These are phyloP conservation scores for Onthophagus taurus DNA, from an alignment of 1,140 invertebrate genomes.

Conservation along the genomic window DNA sequence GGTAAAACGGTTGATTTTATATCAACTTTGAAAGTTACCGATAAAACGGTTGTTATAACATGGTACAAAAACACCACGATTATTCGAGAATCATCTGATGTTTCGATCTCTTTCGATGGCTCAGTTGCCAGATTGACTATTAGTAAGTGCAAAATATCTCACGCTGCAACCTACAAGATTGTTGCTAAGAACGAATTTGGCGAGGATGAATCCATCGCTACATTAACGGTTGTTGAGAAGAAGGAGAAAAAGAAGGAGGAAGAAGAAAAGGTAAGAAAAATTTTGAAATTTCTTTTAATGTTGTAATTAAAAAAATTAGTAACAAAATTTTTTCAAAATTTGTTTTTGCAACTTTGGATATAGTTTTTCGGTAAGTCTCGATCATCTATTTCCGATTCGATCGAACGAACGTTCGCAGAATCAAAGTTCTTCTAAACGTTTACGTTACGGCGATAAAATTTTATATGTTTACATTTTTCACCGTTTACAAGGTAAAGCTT, in stretches of 20 bases:
- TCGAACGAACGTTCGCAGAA: too few relatives aligned
- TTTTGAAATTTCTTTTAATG: constrained; percentile 28
- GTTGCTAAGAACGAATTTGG: constrained; percentile 75
- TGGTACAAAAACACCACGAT: constrained; percentile 77
- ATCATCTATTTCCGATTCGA: not conserved
- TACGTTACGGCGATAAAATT: too few relatives aligned
- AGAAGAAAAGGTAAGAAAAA: constrained; percentile 25
- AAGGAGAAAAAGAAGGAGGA: constrained; percentile 30
- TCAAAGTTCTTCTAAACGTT: too few relatives aligned
- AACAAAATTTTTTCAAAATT: not conserved
- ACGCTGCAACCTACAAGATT: constrained; percentile 67
- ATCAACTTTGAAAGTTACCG: constrained; percentile 57
- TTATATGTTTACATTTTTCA: too few relatives aligned
- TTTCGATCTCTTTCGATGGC: constrained; percentile 71
- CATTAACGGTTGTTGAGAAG: constrained; percentile 56
- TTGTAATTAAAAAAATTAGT: not conserved
- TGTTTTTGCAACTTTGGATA: too few relatives aligned
- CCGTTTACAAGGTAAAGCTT: too few relatives aligned
- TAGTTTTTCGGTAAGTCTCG: not conserved
- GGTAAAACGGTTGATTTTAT: constrained; percentile 70
- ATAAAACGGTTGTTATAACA: constrained; percentile 70
- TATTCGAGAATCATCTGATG: constrained; percentile 58
- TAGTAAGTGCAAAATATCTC: constrained; percentile 55
- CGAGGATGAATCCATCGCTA: constrained; percentile 68
- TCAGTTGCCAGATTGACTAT: constrained; percentile 66